Base-by-base conservation (phyloP, 2,888 invertebrate species). In the Pollenia griseotomentosa region DNA sequence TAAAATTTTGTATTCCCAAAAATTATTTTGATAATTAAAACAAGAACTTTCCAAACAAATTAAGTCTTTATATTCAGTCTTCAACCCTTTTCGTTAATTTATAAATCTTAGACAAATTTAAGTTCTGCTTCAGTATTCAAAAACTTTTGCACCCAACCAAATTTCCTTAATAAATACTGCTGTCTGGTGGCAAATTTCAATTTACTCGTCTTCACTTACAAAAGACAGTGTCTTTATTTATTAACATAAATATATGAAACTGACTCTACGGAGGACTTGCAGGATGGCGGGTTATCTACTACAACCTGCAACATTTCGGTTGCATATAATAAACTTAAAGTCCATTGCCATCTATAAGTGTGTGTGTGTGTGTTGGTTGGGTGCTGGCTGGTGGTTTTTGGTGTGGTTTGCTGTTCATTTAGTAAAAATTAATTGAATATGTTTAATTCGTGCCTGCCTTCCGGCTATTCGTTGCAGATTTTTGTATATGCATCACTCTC, bases 351-450 rank as follows among this genome's bases (percentile, higher is more conserved):
- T 71, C 80, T 55, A 44, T 5, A 0, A 33, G 42, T 70, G 40
- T 19, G 59, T 68, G 42, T 70, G 40, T 19, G 59, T 68, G 33
- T 71, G 75, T 59, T 63, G 16, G 44, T 68, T 65, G 55, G 16
- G 44, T 68, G 71, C 16, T 55, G 55, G 42, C n/a, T 61, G 55
- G 48, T 83, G 51, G 57, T 12, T 71, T 79, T 75, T 71, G 46
- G 48, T 73, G 81, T 70, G 33, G 63, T 74, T 78, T 87, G 81
- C 59, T 78, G 81, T 87, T 87, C 78, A 84, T 84, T 87, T 82
- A 78, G 74, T 78, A 84, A 82, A 87, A 87, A 84, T 84, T 87
- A 87, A 87, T 87, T 87, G 87, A 87, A 87, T 82, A 84, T 82
- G 68, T 84, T 87, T 87, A 87, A 87, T 87, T 84, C 84, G 81